These are phyloP conservation scores for Dissostichus mawsoni DNA, from an alignment of 2,113 vertebrate genomes.

Conservation along the genomic window DNA sequence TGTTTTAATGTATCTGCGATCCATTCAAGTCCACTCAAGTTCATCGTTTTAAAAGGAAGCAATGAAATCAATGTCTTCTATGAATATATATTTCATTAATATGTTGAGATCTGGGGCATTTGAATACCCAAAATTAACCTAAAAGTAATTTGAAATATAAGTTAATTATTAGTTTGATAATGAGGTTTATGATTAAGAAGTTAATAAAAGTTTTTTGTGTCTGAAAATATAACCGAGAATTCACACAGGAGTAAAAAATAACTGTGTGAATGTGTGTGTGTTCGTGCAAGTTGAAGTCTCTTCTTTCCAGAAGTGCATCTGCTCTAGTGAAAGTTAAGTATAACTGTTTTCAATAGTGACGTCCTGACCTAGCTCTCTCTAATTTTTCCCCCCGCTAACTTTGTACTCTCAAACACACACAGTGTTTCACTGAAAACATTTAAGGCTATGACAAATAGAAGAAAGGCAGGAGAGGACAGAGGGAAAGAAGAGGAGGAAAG, in stretches of 20 bases:
- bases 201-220: slow-evolving; percentile 76
- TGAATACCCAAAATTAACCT: slow-evolving; percentile 75
- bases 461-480: slow-evolving; percentile 30
- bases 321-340: slow-evolving; percentile 30
- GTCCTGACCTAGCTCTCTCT: slow-evolving; percentile 23
- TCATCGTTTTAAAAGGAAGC: slow-evolving; percentile 33
- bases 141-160: slow-evolving; percentile 79
- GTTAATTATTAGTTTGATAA: slow-evolving; percentile 84
- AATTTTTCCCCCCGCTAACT: neutral
- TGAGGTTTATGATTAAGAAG: slow-evolving; percentile 84
- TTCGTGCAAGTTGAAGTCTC: neutral
- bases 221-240: slow-evolving; percentile 56
- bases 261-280: slow-evolving; percentile 10
- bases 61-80: slow-evolving; percentile 71
- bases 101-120: slow-evolving; percentile 77
- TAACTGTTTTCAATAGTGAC: neutral
- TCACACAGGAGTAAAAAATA: slow-evolving; percentile 32
- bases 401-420: neutral
- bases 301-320: neutral
- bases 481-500: slow-evolving; percentile 25
- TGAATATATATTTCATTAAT: slow-evolving; percentile 78
- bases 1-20: neutral
- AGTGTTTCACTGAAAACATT: neutral
- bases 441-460: slow-evolving; percentile 8
- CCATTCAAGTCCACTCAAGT: slow-evolving; percentile 15